A percentile compares a stretch with the other conserved stretches of the same genome.
phyloP scores from a whole-genome alignment of 2,797 vertebrate species.

The Enteromius anoplus region DNA sequence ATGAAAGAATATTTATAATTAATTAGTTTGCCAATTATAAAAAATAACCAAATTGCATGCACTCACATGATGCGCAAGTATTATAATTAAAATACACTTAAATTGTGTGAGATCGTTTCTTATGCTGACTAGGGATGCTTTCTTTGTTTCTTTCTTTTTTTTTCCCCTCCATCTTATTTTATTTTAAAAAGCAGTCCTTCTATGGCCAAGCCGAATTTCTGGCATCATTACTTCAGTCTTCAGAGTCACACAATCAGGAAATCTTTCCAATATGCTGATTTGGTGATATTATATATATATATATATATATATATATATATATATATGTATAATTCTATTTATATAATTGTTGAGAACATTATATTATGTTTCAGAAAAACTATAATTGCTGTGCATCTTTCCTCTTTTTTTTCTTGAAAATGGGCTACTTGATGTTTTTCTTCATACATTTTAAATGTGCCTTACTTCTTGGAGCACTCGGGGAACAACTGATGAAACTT shows the following conservation, averaged over 20 bases:
- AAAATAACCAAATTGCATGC: too few relatives aligned
- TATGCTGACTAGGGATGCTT: too few relatives aligned
- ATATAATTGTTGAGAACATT: not conserved
- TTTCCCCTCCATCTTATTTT: not conserved
- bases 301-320: too few relatives aligned
- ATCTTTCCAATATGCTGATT: not conserved
- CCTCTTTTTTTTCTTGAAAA: not conserved
- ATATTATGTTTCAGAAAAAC: too few relatives aligned
- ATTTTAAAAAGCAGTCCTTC: too few relatives aligned
- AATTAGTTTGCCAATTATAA: too few relatives aligned
- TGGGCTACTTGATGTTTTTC: not conserved
- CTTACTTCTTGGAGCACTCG: not conserved
- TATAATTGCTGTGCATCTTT: not conserved
- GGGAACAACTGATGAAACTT: not conserved
- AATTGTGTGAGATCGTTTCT: too few relatives aligned
- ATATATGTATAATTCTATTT: too few relatives aligned
- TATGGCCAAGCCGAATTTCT: not conserved
- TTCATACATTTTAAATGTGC: not conserved
- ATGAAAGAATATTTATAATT: too few relatives aligned
- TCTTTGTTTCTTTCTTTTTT: too few relatives aligned
- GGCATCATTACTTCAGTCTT: not conserved
- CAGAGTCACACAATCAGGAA: not conserved
- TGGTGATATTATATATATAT: not conserved
- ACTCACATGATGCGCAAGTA: too few relatives aligned
- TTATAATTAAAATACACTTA: too few relatives aligned